phyloP scores from a whole-genome alignment of 2,888 invertebrate species.

The Meiosimyza platycephala region DNA sequence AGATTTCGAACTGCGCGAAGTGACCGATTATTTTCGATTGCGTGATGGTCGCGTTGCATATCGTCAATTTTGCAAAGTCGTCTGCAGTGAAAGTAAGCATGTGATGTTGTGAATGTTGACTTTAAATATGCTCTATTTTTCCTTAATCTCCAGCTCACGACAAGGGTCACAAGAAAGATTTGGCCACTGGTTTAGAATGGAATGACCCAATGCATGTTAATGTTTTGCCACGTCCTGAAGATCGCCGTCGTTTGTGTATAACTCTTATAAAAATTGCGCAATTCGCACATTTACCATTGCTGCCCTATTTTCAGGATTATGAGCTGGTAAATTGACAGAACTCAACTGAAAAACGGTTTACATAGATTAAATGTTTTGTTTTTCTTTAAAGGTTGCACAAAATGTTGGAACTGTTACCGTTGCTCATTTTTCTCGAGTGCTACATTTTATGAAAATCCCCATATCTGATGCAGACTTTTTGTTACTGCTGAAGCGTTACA shows the following conservation, averaged over 20 bases:
- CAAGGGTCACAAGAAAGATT: slow-evolving; percentile 54
- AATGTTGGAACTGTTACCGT: slow-evolving; percentile 81
- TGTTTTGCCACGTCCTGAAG: slow-evolving; percentile 74
- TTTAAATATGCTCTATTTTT: neutral
- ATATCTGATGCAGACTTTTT: slow-evolving; percentile 79
- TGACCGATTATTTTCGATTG: slow-evolving; percentile 83
- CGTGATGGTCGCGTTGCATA: slow-evolving; percentile 83
- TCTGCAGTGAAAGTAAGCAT: slow-evolving; percentile 67
- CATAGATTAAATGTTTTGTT: neutral
- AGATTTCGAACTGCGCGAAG: slow-evolving; percentile 77
- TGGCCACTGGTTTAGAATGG: slow-evolving; percentile 73
- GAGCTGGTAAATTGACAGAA: slow-evolving; percentile 57
- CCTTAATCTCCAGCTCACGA: slow-evolving; percentile 46
- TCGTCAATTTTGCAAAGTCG: slow-evolving; percentile 79
- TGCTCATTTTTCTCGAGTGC: slow-evolving; percentile 79
- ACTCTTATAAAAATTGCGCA: slow-evolving; percentile 80
- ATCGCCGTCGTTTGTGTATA: slow-evolving; percentile 75
- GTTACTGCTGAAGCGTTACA: slow-evolving; percentile 78
- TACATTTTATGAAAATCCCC: slow-evolving; percentile 77
- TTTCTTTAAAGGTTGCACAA: slow-evolving; percentile 74
- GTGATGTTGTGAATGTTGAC: neutral
- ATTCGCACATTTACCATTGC: slow-evolving; percentile 72
- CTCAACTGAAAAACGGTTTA: neutral
- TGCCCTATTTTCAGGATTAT: slow-evolving; percentile 73
- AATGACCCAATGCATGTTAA: slow-evolving; percentile 78